Percentiles rank a stretch among this genome's conserved stretches.
Evolutionary conservation across 2,113 vertebrate genomes (phyloP).

Genomic region (Machaerirhynchus nigripectus): DNA sequence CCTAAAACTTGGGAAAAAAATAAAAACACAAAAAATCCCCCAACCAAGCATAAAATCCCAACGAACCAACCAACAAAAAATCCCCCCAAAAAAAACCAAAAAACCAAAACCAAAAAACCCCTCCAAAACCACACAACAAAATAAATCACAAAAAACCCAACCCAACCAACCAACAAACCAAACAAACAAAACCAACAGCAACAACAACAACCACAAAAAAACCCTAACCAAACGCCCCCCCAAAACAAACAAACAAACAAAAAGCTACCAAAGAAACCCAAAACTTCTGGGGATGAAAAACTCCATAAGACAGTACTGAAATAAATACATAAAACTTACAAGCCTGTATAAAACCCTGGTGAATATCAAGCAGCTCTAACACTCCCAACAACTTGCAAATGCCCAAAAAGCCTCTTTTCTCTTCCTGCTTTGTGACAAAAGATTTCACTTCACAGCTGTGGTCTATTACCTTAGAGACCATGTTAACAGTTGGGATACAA

Average conservation of each 20-base stretch:
- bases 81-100: not conserved
- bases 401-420: not conserved
- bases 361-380: not conserved
- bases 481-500: not conserved
- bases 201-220: not conserved
- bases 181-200: not conserved
- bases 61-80: not conserved
- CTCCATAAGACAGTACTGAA: not conserved
- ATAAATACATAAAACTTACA: not conserved
- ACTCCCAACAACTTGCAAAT: not conserved
- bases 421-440: not conserved
- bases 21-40: no score
- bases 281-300: not conserved
- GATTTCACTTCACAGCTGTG: not conserved
- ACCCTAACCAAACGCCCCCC: not conserved
- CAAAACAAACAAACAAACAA: not conserved
- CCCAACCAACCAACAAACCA: no score
- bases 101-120: not conserved
- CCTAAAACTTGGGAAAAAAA: not conserved
- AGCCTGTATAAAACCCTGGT: not conserved
- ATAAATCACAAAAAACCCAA: not conserved
- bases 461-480: not conserved
- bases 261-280: not conserved
- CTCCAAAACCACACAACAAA: not conserved
- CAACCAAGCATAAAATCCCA: not conserved